Evolutionary conservation across 2,113 vertebrate species (phyloP).

Genomic region (Craseonycteris thonglongyai): DNA sequence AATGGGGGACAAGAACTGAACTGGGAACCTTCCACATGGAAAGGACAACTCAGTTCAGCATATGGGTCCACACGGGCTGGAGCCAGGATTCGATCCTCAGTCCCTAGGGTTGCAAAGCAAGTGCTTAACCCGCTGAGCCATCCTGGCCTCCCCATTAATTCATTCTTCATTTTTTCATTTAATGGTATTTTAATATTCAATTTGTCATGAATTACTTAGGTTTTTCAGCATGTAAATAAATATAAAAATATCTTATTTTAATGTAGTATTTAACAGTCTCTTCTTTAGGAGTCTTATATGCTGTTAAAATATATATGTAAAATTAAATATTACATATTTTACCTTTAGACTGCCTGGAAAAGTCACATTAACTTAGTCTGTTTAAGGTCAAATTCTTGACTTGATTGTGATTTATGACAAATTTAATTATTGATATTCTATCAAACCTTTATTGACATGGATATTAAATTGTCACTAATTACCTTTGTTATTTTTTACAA

Average conservation of each 20-base stretch:
- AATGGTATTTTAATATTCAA: background rate
- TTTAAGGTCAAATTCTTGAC: background rate
- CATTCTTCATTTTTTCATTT: background rate
- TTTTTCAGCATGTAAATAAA: background rate
- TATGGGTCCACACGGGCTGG: too few species aligned
- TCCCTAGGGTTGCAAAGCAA: too few species aligned
- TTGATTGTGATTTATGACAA: background rate
- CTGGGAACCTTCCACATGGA: too few species aligned
- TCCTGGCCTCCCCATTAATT: too few species aligned
- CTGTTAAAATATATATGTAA: background rate
- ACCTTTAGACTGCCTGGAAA: background rate
- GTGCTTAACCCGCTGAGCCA: too few species aligned
- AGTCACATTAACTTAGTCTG: background rate
- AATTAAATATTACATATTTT: background rate
- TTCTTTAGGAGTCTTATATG: background rate
- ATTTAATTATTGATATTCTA: background rate
- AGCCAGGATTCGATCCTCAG: too few species aligned
- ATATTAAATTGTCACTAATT: background rate
- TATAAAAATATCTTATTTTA: background rate
- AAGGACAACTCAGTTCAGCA: too few species aligned
- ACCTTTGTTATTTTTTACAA: background rate
- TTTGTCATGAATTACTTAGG: background rate
- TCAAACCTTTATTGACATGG: background rate
- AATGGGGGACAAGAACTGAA: too few species aligned
- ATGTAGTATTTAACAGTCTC: background rate